Evolutionary conservation across 2,113 vertebrate species (phyloP), one percentile per base, ranked within the genome.

Genomic region (Orthochromis malagaraziensis): DNA sequence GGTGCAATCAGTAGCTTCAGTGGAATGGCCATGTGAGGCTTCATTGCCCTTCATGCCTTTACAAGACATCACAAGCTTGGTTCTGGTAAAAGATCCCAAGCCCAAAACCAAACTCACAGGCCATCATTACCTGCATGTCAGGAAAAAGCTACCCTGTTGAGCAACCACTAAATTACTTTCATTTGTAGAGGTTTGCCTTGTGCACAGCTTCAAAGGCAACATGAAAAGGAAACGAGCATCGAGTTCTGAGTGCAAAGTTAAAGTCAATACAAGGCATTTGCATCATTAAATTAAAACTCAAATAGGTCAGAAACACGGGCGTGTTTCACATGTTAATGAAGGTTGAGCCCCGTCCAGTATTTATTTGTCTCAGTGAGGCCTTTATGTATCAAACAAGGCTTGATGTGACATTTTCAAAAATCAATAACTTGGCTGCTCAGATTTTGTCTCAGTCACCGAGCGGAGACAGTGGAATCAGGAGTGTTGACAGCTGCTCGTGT

Each of bases 351-450:
- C 14, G 38, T 70, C 85, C 81, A 82, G 84, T 94, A 93, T 92
- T 91, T 94, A 88, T 91, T 87, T 88, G 87, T 83, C 84, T 92
- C 81, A 31, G 70, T 29, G 85, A 82, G 70, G 63, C 63, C 84
- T 51, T 70, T 49, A 45, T 92, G 86, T 79, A 87, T 87, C 83
- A 87, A 88, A 91, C 89, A 51, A 86, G 89, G 49, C 87, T 83
- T 19, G 58, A 86, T 88, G 92, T 94, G 93, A 93, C 95, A 94
- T 94, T 95, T 95, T 60, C 45, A 83, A 85, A 93, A 94, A 92
- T 95, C 95, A 90, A 95, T 95, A 89, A 63, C 73, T 35, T n/a
- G 79, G 57, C 79, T 19, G 47, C 73, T 88, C 87, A 63, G 70
- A 83, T 91, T 91, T 84, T 79, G 81, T 35, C 86, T 84, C 85